phyloP scores from a whole-genome alignment of 2,113 vertebrate genomes.

The Grammomys surdaster region DNA sequence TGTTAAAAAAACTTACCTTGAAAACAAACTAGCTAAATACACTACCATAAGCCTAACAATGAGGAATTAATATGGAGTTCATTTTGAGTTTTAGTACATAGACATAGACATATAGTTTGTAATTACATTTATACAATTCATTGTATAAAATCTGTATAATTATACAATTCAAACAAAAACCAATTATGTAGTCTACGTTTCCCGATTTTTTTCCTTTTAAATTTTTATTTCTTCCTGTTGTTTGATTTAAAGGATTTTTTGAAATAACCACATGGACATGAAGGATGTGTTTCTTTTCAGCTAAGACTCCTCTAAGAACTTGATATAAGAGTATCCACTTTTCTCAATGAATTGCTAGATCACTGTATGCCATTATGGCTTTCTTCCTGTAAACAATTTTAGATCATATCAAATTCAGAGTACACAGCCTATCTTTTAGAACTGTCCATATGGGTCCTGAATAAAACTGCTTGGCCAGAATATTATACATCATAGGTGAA shows the following conservation, averaged over 20 bases:
- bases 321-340: neutral
- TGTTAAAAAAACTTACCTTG: neutral
- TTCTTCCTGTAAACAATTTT: neutral
- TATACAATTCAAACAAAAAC: neutral
- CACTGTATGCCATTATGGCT: neutral
- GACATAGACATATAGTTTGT: neutral
- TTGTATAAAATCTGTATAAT: neutral
- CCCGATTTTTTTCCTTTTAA: neutral
- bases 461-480: too few relatives aligned
- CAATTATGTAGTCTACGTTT: neutral
- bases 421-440: neutral
- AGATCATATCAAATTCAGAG: neutral
- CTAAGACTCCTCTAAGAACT: neutral
- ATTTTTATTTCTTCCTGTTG: neutral
- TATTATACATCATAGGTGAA: neutral
- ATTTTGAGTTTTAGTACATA: neutral
- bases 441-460: neutral
- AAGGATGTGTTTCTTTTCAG: neutral
- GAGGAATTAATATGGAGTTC: neutral
- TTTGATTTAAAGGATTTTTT: neutral
- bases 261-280: neutral
- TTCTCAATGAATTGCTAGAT: neutral
- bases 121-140: too few relatives aligned
- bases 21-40: neutral
- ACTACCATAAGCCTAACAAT: neutral